Evolutionary conservation across 2,797 vertebrate genomes (phyloP), one percentile per base, ranked within the genome.

Genomic region (Poecile montanus): DNA sequence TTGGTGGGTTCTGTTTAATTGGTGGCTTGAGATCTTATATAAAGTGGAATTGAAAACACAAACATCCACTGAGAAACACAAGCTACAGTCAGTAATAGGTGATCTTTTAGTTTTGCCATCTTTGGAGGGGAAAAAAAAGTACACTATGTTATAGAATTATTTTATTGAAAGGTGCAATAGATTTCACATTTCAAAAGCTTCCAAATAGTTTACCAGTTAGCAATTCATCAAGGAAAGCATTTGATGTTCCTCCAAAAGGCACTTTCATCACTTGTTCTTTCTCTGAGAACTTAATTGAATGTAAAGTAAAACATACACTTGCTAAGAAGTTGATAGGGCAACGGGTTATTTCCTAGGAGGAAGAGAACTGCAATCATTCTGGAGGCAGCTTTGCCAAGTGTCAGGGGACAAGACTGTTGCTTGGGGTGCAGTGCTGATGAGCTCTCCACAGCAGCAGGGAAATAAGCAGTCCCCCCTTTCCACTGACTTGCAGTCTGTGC

Each of bases 211-310:
- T 94, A 73, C 84, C 45, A 90, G 65, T 68, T 85, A 94, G 57
- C 67, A 89, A 13, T 94, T 94, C 80, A 95, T 93, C 89, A 88
- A 78, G 79, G 89, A 94, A 93, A 54, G 70, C 23, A 83, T 79
- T 94, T 93, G 85, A 95, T 93, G 44, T 54, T 85, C 67, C 62
- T 91, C 85, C 91, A 91, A 91, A 94, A 93, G 40, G 36, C 68
- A 57, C 40, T 93, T 95, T 80, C 27, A 29, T 87, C 89, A 66
- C 66, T 70, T 50, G 57, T 48, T 70, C 58, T 76, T 87, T 93
- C 73, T 78, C 85, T 75, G 58, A 68, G 51, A 94, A 60, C 47
- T 29, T 83, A 66, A 74, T 25, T 77, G 85, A 92, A 60, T 4
- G 4, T 47, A 47, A 88, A 78, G 38, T 62, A 47, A 77, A 92